These are phyloP conservation scores for Agrotis segetum DNA, from an alignment of 2,888 invertebrate genomes.

Conservation along the genomic window DNA sequence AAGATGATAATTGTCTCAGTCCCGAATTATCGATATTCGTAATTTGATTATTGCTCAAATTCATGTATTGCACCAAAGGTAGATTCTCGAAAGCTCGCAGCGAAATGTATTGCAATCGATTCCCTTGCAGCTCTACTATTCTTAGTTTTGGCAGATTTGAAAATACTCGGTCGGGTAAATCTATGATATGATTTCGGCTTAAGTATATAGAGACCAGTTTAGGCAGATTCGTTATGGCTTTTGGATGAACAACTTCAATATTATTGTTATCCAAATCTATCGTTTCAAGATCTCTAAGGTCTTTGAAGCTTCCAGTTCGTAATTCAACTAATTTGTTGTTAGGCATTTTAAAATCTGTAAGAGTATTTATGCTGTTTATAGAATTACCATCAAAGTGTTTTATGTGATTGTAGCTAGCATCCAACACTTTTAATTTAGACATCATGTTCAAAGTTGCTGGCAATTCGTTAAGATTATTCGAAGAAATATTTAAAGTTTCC, in stretches of 20 bases:
- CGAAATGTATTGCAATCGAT: slow-evolving; percentile 93
- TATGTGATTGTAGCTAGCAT: slow-evolving; percentile 95
- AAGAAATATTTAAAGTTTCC: slow-evolving; percentile 94
- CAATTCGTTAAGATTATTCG: slow-evolving; percentile 94
- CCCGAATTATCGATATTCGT: slow-evolving; percentile 94
- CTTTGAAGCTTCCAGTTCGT: slow-evolving; percentile 93
- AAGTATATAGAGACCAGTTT: slow-evolving; percentile 93
- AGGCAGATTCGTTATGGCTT: slow-evolving; percentile 93
- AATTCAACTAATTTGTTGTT: slow-evolving; percentile 94
- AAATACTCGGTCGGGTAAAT: slow-evolving; percentile 94
- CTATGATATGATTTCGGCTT: slow-evolving; percentile 93
- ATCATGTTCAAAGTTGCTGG: slow-evolving; percentile 93
- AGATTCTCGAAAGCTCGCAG: slow-evolving; percentile 94
- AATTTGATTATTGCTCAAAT: slow-evolving; percentile 95
- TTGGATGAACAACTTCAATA: slow-evolving; percentile 93
- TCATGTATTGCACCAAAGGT: slow-evolving; percentile 95
- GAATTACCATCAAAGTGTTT: slow-evolving; percentile 93
- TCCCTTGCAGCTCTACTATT: slow-evolving; percentile 95
- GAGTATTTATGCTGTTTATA: slow-evolving; percentile 93
- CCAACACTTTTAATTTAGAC: slow-evolving; percentile 93
- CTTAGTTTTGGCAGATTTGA: slow-evolving; percentile 94
- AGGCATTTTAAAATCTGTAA: slow-evolving; percentile 94
- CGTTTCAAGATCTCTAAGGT: slow-evolving; percentile 93
- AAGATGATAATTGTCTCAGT: slow-evolving; percentile 93
- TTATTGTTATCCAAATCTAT: slow-evolving; percentile 96